A percentile compares a stretch with the other conserved stretches of the same genome.
These are phyloP conservation scores for Leptopilina syphax DNA, from an alignment of 2,888 invertebrate species.

Conservation along the genomic window DNA sequence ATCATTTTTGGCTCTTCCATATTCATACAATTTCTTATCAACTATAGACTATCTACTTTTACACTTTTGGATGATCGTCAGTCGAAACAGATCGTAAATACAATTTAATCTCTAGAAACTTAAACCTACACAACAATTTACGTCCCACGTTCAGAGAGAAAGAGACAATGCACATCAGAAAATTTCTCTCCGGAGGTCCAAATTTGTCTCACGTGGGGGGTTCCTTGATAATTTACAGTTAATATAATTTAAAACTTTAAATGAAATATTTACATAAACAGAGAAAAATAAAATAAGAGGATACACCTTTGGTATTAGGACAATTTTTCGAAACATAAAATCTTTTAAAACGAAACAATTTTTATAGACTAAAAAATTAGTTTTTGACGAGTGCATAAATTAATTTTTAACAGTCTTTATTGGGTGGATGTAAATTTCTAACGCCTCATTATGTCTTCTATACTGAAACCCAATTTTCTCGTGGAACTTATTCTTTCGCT, in stretches of 20 bases:
- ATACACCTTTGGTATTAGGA: neutral
- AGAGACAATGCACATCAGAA: constrained; percentile 16
- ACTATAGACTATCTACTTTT: constrained; percentile 28
- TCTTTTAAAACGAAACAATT: neutral
- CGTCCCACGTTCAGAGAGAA: neutral
- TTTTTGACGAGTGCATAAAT: neutral
- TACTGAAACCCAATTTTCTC: constrained; percentile 86
- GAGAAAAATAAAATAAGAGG: neutral
- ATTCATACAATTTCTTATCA: constrained; percentile 21
- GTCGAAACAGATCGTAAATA: constrained; percentile 31
- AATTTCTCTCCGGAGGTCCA: constrained; percentile 26
- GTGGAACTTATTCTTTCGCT: constrained; percentile 60
- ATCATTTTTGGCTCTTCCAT: constrained; percentile 28
- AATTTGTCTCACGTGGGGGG: neutral
- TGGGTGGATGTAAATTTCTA: constrained; percentile 73
- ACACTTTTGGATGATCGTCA: constrained; percentile 35
- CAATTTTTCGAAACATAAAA: neutral
- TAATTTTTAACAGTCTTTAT: constrained; percentile 4
- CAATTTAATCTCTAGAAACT: constrained; percentile 14
- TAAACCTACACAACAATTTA: constrained; percentile 34
- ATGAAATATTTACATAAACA: constrained; percentile 14
- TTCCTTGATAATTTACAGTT: constrained; percentile 1
- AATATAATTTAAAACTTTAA: constrained; percentile 8
- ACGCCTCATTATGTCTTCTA: constrained; percentile 93
- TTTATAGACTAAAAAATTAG: neutral